Evolutionary conservation across 2,797 vertebrate species (phyloP), one percentile per base, ranked within the genome.

Genomic region (Chloroceryle amazona): DNA sequence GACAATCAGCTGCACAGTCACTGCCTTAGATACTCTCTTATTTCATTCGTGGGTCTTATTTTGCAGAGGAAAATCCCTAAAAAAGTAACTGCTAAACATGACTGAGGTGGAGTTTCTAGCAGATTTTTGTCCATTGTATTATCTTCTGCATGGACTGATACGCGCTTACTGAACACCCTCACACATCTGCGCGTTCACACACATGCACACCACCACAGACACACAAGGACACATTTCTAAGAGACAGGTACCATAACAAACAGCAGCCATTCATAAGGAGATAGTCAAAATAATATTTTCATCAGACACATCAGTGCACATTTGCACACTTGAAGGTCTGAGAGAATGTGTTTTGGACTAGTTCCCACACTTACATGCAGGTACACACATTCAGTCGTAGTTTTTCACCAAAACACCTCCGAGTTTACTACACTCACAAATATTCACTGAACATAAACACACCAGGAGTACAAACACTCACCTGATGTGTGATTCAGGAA

Each of bases 321-420:
- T 54, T 3, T 74, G 19, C 11, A 31, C 8, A 13, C 26, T 16
- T 47, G 19, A 74, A 93, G 17, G 13, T 44, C 52, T 46, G 60
- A 57, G 18, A 76, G 19, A 63, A 39, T 3, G 2, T 7, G 7
- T 29, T 41, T 42, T 44, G n/a, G 26, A 28, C 10, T 9, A 22
- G 6, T 22, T 72, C 19, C 29, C 17, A 29, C 28, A 13, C 17
- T 60, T 20, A 31, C 23, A 20, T 15, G 3, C 3, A 3, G 0
- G 8, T 33, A 51, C 7, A 23, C 14, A 39, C 28, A 35, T 33
- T 68, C 44, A 21, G 1, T 8, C 3, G 1, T 0, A 22, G 14
- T 10, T 46, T 47, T 41, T 26, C 47, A 54, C 17, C 17, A 52
- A 37, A 19, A 22, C 0, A 0, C 3, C 26, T n/a, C 46, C 51